phyloP scores from a whole-genome alignment of 23 tunicate species.

The Trididemnum clinides region DNA sequence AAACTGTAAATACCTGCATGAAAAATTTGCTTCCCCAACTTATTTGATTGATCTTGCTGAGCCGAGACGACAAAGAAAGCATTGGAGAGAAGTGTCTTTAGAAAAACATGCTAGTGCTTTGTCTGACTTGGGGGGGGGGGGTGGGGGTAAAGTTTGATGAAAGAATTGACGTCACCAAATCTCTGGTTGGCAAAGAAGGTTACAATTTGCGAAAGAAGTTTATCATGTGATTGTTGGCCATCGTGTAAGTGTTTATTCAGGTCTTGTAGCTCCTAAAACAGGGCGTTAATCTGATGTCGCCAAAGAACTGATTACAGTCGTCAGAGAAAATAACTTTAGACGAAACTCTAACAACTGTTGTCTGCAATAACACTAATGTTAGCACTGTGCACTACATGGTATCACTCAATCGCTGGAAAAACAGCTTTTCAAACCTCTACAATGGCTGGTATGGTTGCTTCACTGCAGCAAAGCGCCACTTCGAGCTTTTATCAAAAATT shows the following conservation, averaged over 20 bases:
- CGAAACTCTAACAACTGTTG: too few species aligned
- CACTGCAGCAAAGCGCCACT: background rate
- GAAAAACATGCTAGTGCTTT: background rate
- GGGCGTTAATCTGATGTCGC: too few species aligned
- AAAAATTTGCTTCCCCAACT: too few species aligned
- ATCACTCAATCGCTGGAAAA: background rate
- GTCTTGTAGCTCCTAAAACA: too few species aligned
- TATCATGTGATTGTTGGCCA: too few species aligned
- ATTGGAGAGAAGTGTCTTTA: background rate
- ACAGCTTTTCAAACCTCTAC: background rate
- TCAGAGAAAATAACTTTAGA: too few species aligned
- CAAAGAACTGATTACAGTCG: too few species aligned
- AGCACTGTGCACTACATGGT: background rate
- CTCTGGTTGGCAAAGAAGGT: slow-evolving; percentile 5
- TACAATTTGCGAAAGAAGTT: too few species aligned
- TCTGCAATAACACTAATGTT: background rate
- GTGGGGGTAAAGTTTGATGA: background rate
- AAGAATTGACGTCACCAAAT: slow-evolving; percentile 5
- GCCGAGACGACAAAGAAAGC: slow-evolving; percentile 2
- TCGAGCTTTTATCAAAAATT: background rate
- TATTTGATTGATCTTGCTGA: slow-evolving; percentile 4
- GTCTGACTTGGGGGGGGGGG: background rate
- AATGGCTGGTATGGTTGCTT: background rate
- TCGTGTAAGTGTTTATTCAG: too few species aligned
- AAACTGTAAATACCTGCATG: background rate